phyloP scores from a whole-genome alignment of 2,797 vertebrate species.

The Lepus townsendii region DNA sequence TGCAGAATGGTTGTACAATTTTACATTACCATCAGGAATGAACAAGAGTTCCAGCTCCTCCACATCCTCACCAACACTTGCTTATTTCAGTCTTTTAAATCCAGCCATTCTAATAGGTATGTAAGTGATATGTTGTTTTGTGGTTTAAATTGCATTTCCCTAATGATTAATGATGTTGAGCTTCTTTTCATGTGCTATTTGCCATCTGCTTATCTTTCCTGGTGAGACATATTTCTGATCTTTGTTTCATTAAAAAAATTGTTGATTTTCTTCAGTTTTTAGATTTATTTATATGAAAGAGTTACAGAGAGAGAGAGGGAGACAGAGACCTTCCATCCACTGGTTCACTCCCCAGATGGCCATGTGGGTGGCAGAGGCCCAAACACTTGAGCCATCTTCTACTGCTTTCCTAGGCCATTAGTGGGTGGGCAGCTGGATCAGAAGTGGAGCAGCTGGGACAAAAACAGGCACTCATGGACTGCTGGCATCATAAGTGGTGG shows the following conservation, averaged over 20 bases:
- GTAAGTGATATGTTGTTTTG: not conserved
- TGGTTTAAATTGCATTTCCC: conserved; percentile 23
- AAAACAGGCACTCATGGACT: too few relatives aligned
- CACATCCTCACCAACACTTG: not conserved
- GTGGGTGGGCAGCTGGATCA: too few relatives aligned
- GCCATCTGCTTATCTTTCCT: not conserved
- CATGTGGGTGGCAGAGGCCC: too few relatives aligned
- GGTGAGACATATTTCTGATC: not conserved
- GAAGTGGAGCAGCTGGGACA: too few relatives aligned
- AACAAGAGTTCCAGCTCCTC: not conserved
- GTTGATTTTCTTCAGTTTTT: not conserved
- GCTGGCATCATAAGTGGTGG: too few relatives aligned
- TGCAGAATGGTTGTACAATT: not conserved
- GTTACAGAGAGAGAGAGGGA: too few relatives aligned
- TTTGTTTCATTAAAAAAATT: not conserved
- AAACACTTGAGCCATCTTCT: too few relatives aligned
- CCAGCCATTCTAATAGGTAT: not conserved
- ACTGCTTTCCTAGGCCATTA: too few relatives aligned
- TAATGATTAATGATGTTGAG: not conserved
- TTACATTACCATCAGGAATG: not conserved
- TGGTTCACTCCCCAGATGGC: too few relatives aligned
- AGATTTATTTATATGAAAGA: too few relatives aligned
- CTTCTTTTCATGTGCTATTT: conserved; percentile 37
- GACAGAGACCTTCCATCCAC: too few relatives aligned
- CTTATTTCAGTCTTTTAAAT: not conserved